Conservation (phyloP, 2,113 vertebrate genomes). For the Petrocephalus microphthalmus region DNA sequence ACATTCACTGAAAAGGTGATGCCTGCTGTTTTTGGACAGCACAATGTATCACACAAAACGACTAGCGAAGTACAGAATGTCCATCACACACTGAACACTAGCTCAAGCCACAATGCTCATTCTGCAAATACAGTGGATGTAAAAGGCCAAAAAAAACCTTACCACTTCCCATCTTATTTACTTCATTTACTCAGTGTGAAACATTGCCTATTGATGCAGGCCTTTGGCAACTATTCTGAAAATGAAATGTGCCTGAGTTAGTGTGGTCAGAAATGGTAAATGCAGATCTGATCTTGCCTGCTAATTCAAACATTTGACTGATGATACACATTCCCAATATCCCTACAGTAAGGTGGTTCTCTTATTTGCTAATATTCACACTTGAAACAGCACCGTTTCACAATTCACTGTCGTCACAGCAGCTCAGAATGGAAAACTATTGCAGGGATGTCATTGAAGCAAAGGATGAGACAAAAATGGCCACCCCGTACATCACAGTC, state of each 20-base stretch:
- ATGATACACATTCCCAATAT: not conserved
- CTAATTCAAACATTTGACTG: not conserved
- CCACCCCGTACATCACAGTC: not conserved
- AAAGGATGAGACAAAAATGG: not conserved
- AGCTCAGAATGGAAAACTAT: slow-evolving; percentile 24
- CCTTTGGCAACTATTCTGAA: not conserved
- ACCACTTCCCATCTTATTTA: not conserved
- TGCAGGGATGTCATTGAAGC: not conserved
- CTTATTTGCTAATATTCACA: not conserved
- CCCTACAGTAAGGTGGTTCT: not conserved
- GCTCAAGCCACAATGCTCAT: not conserved
- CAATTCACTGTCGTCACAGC: slow-evolving; percentile 5
- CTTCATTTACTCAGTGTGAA: not conserved
- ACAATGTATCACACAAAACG: not conserved
- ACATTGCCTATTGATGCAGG: not conserved
- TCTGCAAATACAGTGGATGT: not conserved
- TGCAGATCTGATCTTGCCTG: not conserved
- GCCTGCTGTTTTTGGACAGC: not conserved
- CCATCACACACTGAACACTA: not conserved
- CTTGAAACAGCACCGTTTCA: not conserved
- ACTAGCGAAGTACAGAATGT: not conserved
- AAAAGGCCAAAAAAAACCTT: not conserved
- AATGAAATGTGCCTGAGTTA: not conserved
- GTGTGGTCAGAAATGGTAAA: not conserved
- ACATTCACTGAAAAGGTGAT: not conserved